Evolutionary conservation across 2,113 vertebrate species (phyloP).

Genomic region (Syngnathoides biaculeatus): DNA sequence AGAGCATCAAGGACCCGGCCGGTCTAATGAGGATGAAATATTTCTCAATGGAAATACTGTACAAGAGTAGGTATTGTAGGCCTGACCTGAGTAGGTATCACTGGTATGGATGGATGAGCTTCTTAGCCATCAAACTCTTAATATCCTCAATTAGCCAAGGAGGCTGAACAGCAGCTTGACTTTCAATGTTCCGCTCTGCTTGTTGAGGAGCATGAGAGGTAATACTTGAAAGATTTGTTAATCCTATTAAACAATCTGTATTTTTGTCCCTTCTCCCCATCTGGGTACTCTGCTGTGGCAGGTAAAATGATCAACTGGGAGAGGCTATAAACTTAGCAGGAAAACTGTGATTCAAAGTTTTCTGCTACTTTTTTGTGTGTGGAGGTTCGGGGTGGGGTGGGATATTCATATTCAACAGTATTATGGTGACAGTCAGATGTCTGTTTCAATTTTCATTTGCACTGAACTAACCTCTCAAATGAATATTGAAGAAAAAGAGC

Average conservation of each 20-base stretch:
- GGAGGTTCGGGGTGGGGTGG: neutral
- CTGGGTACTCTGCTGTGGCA: slow-evolving; percentile 34
- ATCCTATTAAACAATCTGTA: slow-evolving; percentile 50
- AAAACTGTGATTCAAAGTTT: slow-evolving; percentile 27
- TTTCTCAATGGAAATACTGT: slow-evolving; percentile 42
- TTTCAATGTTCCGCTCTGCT: slow-evolving; percentile 42
- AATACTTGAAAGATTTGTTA: slow-evolving; percentile 59
- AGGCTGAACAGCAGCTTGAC: slow-evolving; percentile 45
- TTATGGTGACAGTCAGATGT: slow-evolving; percentile 46
- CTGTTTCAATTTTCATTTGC: slow-evolving; percentile 42
- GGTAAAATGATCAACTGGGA: slow-evolving; percentile 57
- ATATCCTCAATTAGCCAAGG: slow-evolving; percentile 55
- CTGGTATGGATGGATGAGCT: slow-evolving; percentile 41
- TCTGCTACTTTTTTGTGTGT: slow-evolving; percentile 2
- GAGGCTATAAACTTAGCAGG: slow-evolving; percentile 46
- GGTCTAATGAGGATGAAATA: slow-evolving; percentile 46
- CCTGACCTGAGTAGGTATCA: too few species aligned
- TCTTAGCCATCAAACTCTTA: slow-evolving; percentile 41
- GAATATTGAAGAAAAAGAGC: slow-evolving; percentile 29
- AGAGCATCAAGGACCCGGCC: slow-evolving; percentile 35
- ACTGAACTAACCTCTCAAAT: slow-evolving; percentile 48
- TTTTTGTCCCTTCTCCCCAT: slow-evolving; percentile 45
- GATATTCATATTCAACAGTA: neutral
- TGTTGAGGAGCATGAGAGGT: slow-evolving; percentile 41
- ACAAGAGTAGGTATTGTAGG: too few species aligned